These are phyloP conservation scores for Rhinolophus sinicus DNA, from an alignment of 2,113 vertebrate genomes.

Conservation along the genomic window DNA sequence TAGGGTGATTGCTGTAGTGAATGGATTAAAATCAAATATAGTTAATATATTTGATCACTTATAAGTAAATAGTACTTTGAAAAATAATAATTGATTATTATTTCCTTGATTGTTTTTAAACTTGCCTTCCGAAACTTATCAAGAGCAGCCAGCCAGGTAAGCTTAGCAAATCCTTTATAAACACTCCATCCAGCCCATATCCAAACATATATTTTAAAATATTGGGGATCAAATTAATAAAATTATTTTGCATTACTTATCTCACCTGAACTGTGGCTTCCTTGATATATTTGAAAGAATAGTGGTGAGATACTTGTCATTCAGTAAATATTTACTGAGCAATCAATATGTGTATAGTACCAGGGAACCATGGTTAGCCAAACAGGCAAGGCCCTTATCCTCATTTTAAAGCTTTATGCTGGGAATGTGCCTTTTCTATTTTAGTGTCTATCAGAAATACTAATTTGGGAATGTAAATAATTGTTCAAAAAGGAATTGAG, in stretches of 20 bases:
- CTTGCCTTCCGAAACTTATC: neutral
- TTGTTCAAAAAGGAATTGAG: neutral
- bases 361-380: neutral
- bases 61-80: neutral
- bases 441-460: neutral
- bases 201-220: neutral
- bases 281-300: neutral
- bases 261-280: neutral
- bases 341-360: no score
- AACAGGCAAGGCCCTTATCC: neutral
- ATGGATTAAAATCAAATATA: neutral
- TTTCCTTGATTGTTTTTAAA: constrained; percentile 21
- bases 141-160: neutral
- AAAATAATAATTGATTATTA: neutral
- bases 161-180: neutral
- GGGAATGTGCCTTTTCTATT: neutral
- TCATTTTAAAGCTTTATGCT: neutral
- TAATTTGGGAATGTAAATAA: neutral
- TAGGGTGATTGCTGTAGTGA: neutral
- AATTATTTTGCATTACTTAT: neutral
- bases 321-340: neutral
- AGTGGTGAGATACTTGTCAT: neutral
- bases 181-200: neutral
- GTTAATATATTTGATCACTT: neutral
- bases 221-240: neutral